Percentiles rank a stretch among this genome's conserved stretches.
These are phyloP conservation scores for Heliothis virescens DNA, from an alignment of 1,140 invertebrate species.

Conservation along the genomic window DNA sequence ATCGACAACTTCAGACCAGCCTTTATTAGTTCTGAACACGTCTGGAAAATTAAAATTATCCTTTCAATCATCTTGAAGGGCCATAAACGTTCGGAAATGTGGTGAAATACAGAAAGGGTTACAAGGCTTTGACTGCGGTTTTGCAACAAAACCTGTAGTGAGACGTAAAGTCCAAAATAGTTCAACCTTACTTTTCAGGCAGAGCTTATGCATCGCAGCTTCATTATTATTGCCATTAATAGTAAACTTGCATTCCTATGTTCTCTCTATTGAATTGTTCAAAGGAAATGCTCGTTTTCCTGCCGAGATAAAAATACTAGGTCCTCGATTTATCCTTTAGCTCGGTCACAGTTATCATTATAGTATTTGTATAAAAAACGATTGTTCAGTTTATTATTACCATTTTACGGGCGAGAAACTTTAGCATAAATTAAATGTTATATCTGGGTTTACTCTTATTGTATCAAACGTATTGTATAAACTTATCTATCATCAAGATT, in stretches of 20 bases:
- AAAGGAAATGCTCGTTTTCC: background rate
- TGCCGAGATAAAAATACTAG: background rate
- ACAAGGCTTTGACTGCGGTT: background rate
- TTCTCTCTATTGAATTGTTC: background rate
- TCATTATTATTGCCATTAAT: background rate
- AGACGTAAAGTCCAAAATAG: background rate
- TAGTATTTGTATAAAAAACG: background rate
- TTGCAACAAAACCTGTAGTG: background rate
- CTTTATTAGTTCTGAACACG: conserved; percentile 96
- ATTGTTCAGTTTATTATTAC: background rate
- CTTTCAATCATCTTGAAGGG: background rate
- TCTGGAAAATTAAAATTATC: conserved; percentile 84
- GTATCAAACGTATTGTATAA: background rate
- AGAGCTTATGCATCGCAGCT: background rate
- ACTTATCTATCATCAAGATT: conserved; percentile 18
- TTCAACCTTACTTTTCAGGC: background rate
- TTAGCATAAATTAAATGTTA: too few relatives aligned
- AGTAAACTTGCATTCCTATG: background rate
- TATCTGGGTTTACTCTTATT: background rate
- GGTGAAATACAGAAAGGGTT: background rate
- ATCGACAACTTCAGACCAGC: conserved; percentile 95
- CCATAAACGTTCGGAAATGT: background rate
- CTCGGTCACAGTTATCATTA: background rate
- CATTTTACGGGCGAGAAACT: too few relatives aligned
- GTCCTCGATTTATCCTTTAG: conserved; percentile 1